phyloP scores from a whole-genome alignment of 2,797 vertebrate genomes.

The Chrysocyon brachyurus region DNA sequence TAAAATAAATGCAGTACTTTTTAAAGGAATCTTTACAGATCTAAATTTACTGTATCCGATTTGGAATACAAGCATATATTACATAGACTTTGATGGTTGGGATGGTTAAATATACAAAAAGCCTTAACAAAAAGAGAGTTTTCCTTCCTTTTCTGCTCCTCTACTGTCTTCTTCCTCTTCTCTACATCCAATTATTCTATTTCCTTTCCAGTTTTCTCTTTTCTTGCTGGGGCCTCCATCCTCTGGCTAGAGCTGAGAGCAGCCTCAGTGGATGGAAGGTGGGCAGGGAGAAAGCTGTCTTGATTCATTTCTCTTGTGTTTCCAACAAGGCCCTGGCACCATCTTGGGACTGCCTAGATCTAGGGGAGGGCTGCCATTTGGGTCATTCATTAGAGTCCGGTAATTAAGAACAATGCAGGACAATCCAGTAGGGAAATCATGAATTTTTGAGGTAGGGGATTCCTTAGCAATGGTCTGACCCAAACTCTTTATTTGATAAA shows the following conservation, averaged over 20 bases:
- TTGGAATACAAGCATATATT: conserved; percentile 30
- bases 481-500: conserved; percentile 5
- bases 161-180: background rate
- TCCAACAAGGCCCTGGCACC: background rate
- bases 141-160: background rate
- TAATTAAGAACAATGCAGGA: background rate
- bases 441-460: background rate
- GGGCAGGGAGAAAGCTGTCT: background rate
- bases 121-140: background rate
- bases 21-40: background rate
- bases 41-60: background rate
- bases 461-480: background rate
- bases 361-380: background rate
- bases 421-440: background rate
- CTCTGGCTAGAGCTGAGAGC: background rate
- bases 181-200: background rate
- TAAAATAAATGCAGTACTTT: conserved; percentile 22
- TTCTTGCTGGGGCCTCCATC: background rate
- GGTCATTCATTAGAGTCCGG: background rate
- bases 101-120: conserved; percentile 9
- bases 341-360: background rate
- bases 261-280: background rate
- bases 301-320: background rate
- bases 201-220: background rate
- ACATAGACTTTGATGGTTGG: background rate